Conservation (phyloP, 2,888 invertebrate genomes). For the Hyles lineata region DNA sequence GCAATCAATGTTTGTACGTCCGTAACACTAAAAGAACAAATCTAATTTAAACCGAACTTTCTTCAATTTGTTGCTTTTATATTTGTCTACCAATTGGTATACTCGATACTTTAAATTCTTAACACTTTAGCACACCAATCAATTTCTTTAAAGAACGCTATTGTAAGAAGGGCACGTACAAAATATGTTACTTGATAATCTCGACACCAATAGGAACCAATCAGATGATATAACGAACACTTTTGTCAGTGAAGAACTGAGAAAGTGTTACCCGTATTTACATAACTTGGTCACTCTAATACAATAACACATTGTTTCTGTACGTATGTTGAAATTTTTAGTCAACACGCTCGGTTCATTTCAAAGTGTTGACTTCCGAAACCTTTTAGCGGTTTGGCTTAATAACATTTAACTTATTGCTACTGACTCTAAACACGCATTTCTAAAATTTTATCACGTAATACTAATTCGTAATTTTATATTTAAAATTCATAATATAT, state of each 20-base stretch:
- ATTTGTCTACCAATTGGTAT: slow-evolving; percentile 1
- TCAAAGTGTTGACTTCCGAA: neutral
- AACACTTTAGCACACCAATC: neutral
- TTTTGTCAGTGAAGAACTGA: neutral
- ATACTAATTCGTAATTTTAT: no score
- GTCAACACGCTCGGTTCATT: neutral
- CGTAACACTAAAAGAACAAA: neutral
- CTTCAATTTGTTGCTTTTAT: neutral
- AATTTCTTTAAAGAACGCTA: neutral
- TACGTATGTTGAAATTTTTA: neutral
- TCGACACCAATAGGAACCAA: neutral
- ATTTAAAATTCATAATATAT: no score
- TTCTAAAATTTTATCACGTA: no score
- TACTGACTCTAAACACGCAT: no score
- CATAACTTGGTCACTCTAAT: neutral
- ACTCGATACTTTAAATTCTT: neutral
- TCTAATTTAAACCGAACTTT: neutral
- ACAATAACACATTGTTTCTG: slow-evolving; percentile 11
- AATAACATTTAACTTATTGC: no score
- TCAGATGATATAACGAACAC: neutral
- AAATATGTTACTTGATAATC: neutral
- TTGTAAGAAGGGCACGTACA: neutral
- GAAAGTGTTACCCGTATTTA: neutral
- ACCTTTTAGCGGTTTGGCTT: neutral
- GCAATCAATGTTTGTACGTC: neutral